Base-by-base conservation (phyloP, 2,888 invertebrate species). In the Caenorhabditis sp. region DNA sequence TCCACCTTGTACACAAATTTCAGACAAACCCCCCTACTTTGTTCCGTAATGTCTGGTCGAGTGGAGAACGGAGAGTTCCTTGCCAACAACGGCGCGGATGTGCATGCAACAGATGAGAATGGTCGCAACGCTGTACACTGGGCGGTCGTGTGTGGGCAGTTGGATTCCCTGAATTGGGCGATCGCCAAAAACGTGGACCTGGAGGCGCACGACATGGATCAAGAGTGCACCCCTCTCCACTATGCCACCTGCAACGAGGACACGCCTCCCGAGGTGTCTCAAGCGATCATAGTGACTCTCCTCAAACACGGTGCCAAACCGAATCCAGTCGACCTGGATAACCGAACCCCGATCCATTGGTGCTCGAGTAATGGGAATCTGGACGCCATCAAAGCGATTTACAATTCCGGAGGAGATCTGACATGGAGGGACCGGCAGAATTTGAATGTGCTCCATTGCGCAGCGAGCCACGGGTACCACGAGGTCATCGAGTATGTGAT, bases 101-200 rank as follows among this genome's bases (percentile, higher is more conserved):
- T 97, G 86, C 95, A 96, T 93, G 95, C 96, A 59, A 94, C 96
- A 87, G 98, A 99, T 93, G 95, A 96, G 90, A 98, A 98, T 92
- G 95, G 96, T 82, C 98, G 98, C 93, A 96, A 97, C 2, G 96
- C 96, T 59, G 95, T 98, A 12, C 98, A 99, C 93, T 99, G 98
- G 98, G 97, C 98, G 22, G 97, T 97, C 87, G 98, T 91, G 3
- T 91, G 90, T 81, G 89, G 87, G 16, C 90, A 90, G 86, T 38
- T 89, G 35, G 89, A 88, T 35, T 69, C 85, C 8, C 79, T 90
- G 8, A 82, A 83, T n/a, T 82, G 80, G 31, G 77, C 90, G 0
- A 82, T 90, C 19, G 70, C 81, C 2, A 85, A 84, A 26, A 85
- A 85, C 14, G 89, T 90, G 2, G 80, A 86, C n/a, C n/a, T 84